Evolutionary conservation across 2,113 vertebrate species (phyloP).

Genomic region (Ramphastos sulfuratus): DNA sequence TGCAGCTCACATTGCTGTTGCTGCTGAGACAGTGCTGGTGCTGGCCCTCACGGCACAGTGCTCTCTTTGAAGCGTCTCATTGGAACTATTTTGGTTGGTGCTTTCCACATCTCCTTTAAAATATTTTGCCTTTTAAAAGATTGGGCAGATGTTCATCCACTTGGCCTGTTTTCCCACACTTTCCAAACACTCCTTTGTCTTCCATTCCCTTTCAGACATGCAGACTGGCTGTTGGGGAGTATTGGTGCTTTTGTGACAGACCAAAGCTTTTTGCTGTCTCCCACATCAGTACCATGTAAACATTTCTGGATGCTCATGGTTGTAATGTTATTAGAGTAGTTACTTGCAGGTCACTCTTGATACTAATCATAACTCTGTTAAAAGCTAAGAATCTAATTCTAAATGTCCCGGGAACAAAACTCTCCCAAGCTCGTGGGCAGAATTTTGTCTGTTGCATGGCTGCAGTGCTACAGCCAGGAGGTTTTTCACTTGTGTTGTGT

Average conservation of each 20-base stretch:
- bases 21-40: not conserved
- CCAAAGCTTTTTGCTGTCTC: not conserved
- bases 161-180: not conserved
- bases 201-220: not conserved
- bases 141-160: not conserved
- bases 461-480: no score
- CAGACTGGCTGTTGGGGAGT: not conserved
- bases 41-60: not conserved
- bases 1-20: not conserved
- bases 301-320: no score
- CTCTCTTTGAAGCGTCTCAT: not conserved
- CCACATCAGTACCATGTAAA: no score
- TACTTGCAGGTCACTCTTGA: no score
- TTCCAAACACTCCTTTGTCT: not conserved
- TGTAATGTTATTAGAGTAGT: no score
- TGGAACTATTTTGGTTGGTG: not conserved
- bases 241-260: not conserved
- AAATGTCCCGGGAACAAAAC: no score
- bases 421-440: no score
- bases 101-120: not conserved
- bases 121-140: not conserved
- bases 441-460: no score
- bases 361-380: no score
- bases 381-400: no score
- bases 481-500: no score